Evolutionary conservation across 2,797 vertebrate genomes (phyloP), one percentile per base, ranked within the genome.

Genomic region (Manis javanica): DNA sequence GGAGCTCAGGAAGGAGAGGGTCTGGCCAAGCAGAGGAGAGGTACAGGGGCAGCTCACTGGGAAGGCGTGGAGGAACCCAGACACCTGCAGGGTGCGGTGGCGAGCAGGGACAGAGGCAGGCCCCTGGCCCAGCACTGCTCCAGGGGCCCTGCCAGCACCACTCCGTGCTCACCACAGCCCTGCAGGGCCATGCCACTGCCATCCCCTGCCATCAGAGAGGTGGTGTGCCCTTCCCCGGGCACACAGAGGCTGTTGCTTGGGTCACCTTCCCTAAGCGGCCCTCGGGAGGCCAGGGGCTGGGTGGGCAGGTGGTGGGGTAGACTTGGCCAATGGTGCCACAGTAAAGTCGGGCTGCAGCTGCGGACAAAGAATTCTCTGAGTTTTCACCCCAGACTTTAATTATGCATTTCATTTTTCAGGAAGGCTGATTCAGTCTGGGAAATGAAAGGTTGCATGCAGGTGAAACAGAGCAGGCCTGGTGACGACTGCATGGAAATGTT

Each of bases 371-470:
- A 51, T 78, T 51, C 39, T 57, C 75, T 72, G 49, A 15, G 11
- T 55, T 83, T 93, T 81, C 9, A 78, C 10, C n/a, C 12, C 9
- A n/a, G 75, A 72, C 21, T 26, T 64, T 57, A 42, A 74, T 91
- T 85, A 78, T 68, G 92, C 39, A 66, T 74, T 68, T 69, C 57
- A 24, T 68, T 92, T 46, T 46, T 57, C 61, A 68, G 81, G 87
- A 90, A 87, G 78, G 59, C 34, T 71, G 59, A 31, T 74, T 59
- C 66, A 31, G 53, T 24, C 21, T 39, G 39, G 51, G 59, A 59
- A 82, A 78, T 51, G 34, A 53, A 53, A 92, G 21, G 16, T 26
- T 55, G 10, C 4, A 0, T 24, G 31, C 3, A 24, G 21, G 10
- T 53, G 71, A 84, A 71, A 49, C 13, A 24, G 0, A 63, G 26